Evolutionary conservation across 2,113 vertebrate genomes (phyloP).

Genomic region (Corythornis madagascariensis): DNA sequence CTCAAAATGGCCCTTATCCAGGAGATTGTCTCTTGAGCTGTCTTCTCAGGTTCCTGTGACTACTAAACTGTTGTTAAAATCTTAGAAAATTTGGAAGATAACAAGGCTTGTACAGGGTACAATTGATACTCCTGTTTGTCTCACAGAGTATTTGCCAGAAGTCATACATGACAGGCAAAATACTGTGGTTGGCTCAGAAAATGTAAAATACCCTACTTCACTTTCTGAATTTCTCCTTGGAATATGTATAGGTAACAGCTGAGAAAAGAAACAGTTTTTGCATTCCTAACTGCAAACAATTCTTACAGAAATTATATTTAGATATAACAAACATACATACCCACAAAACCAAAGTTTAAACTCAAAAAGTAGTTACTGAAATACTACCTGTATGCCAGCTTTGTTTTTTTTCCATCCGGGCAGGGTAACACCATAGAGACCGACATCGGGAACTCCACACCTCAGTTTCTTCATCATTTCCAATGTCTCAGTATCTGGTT

Average conservation of each 20-base stretch:
- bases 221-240: neutral
- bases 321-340: neutral
- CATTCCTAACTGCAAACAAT: neutral
- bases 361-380: neutral
- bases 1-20: neutral
- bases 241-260: neutral
- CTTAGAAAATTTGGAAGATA: neutral
- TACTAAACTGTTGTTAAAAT: neutral
- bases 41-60: neutral
- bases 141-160: neutral
- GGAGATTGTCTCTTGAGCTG: neutral
- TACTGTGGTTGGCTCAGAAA: neutral
- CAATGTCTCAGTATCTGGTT: constrained; percentile 69
- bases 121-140: neutral
- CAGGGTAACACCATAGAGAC: constrained; percentile 72
- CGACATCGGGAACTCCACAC: constrained; percentile 78
- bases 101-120: neutral
- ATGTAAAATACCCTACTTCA: neutral
- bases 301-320: neutral
- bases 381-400: constrained; percentile 80
- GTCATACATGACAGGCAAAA: neutral
- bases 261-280: neutral
- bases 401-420: constrained; percentile 74
- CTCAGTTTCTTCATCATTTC: constrained; percentile 74
- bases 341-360: neutral